These are phyloP conservation scores for Xiphydria camelus DNA, from an alignment of 2,888 invertebrate species.

Conservation along the genomic window DNA sequence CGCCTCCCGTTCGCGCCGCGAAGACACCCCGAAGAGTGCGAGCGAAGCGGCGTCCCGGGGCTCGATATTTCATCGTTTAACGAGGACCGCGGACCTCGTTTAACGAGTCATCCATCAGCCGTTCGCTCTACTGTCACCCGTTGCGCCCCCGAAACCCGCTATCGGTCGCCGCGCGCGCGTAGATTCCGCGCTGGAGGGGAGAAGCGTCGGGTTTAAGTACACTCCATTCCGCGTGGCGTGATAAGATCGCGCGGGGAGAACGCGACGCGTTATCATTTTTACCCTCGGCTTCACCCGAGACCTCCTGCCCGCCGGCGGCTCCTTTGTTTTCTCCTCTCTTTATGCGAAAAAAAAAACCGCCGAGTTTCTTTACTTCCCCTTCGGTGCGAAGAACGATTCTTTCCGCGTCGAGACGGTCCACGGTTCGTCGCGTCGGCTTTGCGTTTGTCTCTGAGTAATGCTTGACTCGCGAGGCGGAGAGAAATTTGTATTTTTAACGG, in stretches of 20 bases:
- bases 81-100: background rate
- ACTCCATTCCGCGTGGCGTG: background rate
- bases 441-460: too few relatives aligned
- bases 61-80: too few relatives aligned
- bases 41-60: background rate
- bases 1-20: too few relatives aligned
- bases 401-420: too few relatives aligned
- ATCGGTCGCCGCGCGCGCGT: background rate
- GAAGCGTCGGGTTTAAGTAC: background rate
- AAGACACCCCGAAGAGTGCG: too few relatives aligned
- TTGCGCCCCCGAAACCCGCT: background rate
- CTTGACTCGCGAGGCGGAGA: too few relatives aligned
- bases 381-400: slow-evolving; percentile 9
- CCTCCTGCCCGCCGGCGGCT: background rate
- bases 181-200: too few relatives aligned
- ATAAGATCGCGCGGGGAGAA: background rate
- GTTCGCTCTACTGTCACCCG: background rate
- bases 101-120: background rate
- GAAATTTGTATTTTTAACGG: too few relatives aligned
- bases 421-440: too few relatives aligned
- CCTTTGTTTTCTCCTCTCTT: slow-evolving; percentile 7
- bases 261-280: background rate
- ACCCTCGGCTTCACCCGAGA: background rate
- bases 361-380: slow-evolving; percentile 10
- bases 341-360: too few relatives aligned